Evolutionary conservation across 2,888 invertebrate species (phyloP).

Genomic region (Pollenia angustigena): DNA sequence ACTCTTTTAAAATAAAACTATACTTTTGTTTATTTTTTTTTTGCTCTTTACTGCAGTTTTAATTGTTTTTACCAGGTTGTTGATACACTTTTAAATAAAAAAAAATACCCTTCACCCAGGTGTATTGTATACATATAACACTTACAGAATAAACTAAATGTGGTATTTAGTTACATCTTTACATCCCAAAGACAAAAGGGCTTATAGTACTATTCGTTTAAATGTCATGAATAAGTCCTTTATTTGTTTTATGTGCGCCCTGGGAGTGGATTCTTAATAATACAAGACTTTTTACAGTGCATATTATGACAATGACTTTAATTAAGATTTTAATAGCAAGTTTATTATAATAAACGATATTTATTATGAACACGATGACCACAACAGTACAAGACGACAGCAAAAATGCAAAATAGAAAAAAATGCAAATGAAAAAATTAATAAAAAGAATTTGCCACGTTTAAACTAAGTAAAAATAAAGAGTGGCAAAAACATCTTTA

Average conservation of each 20-base stretch:
- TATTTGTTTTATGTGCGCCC: constrained; percentile 24
- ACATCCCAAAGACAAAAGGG: neutral
- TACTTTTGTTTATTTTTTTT: constrained; percentile 12
- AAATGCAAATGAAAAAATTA: neutral
- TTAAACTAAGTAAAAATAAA: no score
- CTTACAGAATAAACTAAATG: neutral
- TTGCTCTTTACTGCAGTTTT: neutral
- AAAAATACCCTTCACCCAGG: constrained; percentile 22
- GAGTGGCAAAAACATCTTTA: no score
- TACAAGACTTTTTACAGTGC: constrained; percentile 10
- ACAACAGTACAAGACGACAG: neutral
- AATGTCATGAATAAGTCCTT: constrained; percentile 34
- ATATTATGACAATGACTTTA: constrained; percentile 50
- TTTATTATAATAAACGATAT: constrained; percentile 39
- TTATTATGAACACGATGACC: constrained; percentile 2
- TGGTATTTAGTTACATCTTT: neutral
- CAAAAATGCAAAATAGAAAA: no score
- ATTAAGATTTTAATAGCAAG: constrained; percentile 59
- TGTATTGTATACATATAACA: neutral
- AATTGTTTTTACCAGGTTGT: constrained; percentile 2
- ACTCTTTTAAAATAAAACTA: constrained; percentile 30
- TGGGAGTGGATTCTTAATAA: constrained; percentile 10
- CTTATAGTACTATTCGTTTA: neutral
- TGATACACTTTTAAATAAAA: constrained; percentile 48
- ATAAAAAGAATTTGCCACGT: no score